phyloP scores from a whole-genome alignment of 2,888 invertebrate genomes.

The Congeria kusceri region DNA sequence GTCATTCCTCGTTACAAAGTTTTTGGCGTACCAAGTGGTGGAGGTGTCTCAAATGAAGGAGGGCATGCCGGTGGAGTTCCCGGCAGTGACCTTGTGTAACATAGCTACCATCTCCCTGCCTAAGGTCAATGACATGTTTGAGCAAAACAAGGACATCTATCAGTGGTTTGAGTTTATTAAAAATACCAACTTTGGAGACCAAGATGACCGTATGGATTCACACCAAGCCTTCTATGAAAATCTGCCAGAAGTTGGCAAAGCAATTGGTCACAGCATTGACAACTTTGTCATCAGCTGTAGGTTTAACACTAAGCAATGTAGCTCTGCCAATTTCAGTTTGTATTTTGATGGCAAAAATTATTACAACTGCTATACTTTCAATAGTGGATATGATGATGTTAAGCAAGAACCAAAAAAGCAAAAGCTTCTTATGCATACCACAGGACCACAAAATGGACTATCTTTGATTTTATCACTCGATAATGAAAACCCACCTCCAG shows the following conservation, averaged over 20 bases:
- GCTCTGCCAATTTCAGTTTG: conserved; percentile 73
- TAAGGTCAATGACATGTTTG: conserved; percentile 68
- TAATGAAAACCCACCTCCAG: conserved; percentile 78
- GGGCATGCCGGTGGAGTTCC: conserved; percentile 82
- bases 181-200: conserved; percentile 69
- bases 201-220: conserved; percentile 70
- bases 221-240: conserved; percentile 81
- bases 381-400: conserved; percentile 69
- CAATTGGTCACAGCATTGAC: conserved; percentile 75
- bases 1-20: conserved; percentile 79
- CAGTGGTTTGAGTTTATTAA: conserved; percentile 71
- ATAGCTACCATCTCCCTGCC: conserved; percentile 79
- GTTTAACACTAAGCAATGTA: conserved; percentile 76
- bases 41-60: conserved; percentile 81
- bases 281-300: conserved; percentile 80
- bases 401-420: conserved; percentile 47
- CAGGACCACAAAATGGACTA: conserved; percentile 82
- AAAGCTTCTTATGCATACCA: conserved; percentile 77
- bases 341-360: conserved; percentile 81
- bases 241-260: conserved; percentile 74
- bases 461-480: conserved; percentile 82
- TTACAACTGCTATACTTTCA: conserved; percentile 83
- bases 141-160: conserved; percentile 56
- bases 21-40: conserved; percentile 78
- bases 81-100: conserved; percentile 82